phyloP scores from a whole-genome alignment of 2,888 invertebrate genomes.

The Gerris lacustris region DNA sequence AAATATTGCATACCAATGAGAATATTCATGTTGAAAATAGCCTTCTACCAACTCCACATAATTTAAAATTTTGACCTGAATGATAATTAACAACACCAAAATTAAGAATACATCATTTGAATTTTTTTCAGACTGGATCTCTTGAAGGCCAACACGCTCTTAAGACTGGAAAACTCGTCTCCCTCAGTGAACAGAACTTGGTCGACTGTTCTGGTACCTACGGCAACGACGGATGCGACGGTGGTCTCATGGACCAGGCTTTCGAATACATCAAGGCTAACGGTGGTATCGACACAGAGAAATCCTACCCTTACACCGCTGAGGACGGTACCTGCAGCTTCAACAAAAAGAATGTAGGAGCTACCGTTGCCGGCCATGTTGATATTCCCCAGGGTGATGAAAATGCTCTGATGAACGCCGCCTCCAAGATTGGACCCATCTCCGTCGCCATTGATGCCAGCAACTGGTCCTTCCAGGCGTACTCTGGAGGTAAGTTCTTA shows the following conservation, averaged over 20 bases:
- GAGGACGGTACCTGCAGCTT: slow-evolving; percentile 43
- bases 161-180: slow-evolving; percentile 57
- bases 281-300: slow-evolving; percentile 78
- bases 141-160: slow-evolving; percentile 81
- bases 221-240: slow-evolving; percentile 82
- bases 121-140: slow-evolving; percentile 59
- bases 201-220: slow-evolving; percentile 72
- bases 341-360: slow-evolving; percentile 53
- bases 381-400: slow-evolving; percentile 65
- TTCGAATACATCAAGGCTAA: slow-evolving; percentile 73
- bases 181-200: slow-evolving; percentile 84
- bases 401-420: slow-evolving; percentile 56
- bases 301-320: slow-evolving; percentile 72
- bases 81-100: too few relatives aligned
- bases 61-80: too few relatives aligned
- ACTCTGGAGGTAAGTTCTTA: slow-evolving; percentile 43
- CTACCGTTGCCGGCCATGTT: slow-evolving; percentile 66
- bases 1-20: too few relatives aligned
- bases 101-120: too few relatives aligned
- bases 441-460: slow-evolving; percentile 84
- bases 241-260: slow-evolving; percentile 71
- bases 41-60: too few relatives aligned
- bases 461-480: slow-evolving; percentile 72
- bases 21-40: too few relatives aligned
- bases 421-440: slow-evolving; percentile 73